Conservation (phyloP, 2,113 vertebrate species). For the Neofelis nebulosa region DNA sequence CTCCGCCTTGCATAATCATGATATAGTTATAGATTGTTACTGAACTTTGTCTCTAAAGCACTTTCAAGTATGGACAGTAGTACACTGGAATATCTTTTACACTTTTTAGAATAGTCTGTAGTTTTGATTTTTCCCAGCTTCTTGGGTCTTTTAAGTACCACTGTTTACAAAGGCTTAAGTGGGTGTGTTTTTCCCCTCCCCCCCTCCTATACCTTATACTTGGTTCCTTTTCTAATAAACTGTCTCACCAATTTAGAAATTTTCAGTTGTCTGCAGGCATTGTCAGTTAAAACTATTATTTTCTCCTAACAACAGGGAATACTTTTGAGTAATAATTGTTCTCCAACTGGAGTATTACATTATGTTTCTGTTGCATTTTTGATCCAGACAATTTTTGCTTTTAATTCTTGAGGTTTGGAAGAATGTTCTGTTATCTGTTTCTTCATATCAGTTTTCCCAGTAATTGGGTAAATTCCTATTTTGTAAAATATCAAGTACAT, state of each 20-base stretch:
- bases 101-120: background rate
- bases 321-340: constrained; percentile 43
- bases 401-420: constrained; percentile 25
- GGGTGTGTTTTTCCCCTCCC: constrained; percentile 53
- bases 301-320: background rate
- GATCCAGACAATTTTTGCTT: constrained; percentile 35
- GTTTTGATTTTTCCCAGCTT: constrained; percentile 46
- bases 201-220: constrained; percentile 26
- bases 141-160: constrained; percentile 50
- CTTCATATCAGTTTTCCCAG: constrained; percentile 11
- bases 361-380: constrained; percentile 59
- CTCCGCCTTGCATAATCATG: constrained; percentile 81
- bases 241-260: constrained; percentile 62
- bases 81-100: constrained; percentile 25
- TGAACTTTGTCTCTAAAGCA: constrained; percentile 56
- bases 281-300: constrained; percentile 43
- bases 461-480: background rate
- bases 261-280: constrained; percentile 47
- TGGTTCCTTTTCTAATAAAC: constrained; percentile 63
- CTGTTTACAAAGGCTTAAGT: constrained; percentile 67
- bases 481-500: background rate
- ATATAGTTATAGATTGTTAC: constrained; percentile 68
- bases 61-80: constrained; percentile 55
- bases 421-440: background rate
- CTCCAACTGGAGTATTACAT: background rate